Evolutionary conservation across 2,888 invertebrate species (phyloP), one percentile per base, ranked within the genome.

Genomic region (Phasia obesa): DNA sequence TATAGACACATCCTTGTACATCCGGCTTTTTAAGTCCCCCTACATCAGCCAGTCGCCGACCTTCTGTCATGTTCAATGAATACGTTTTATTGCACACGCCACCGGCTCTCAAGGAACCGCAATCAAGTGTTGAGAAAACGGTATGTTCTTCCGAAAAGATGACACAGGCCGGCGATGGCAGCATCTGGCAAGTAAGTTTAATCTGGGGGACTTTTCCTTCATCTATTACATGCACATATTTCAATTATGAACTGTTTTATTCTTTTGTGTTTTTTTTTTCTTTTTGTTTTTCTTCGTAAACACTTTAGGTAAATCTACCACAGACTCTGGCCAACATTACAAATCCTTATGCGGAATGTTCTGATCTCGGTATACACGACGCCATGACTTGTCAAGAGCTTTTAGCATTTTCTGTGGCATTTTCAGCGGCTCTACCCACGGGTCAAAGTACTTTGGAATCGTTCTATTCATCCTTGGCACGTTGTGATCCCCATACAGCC

Each of bases 1-100:
- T 84, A 70, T 84, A 90, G 90, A 90, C 94, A 93, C 94, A 94
- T 86, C 94, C 95, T 35, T 94, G 95, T 78, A 93, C 93, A 83
- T 91, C 94, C 11, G 94, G 95, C 55, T 92, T 96, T 65, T 92
- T 96, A 67, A 95, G 95, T 85, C 96, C 96, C 55, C 95, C 96
- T 69, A 88, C 89, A 35, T 94, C 94, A 69, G 92, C 94, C 75
- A 94, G 95, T 85, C 93, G 97, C 19, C 93, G 96, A 67, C 96
- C 97, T 49, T 96, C 96, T 85, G 97, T 97, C 81, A 97, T 97
- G 96, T 97, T 97, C 92, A 96, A 96, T 88, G 96, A 97, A 89
- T 95, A 96, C 42, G 95, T 97, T 15, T 92, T 96, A 49, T 93
- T 96, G 38, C 96, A 96, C 88, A 94, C 94, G 23, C 91, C 91